Evolutionary conservation across 2,797 vertebrate genomes (phyloP).

Genomic region (Acanthiza pusilla): DNA sequence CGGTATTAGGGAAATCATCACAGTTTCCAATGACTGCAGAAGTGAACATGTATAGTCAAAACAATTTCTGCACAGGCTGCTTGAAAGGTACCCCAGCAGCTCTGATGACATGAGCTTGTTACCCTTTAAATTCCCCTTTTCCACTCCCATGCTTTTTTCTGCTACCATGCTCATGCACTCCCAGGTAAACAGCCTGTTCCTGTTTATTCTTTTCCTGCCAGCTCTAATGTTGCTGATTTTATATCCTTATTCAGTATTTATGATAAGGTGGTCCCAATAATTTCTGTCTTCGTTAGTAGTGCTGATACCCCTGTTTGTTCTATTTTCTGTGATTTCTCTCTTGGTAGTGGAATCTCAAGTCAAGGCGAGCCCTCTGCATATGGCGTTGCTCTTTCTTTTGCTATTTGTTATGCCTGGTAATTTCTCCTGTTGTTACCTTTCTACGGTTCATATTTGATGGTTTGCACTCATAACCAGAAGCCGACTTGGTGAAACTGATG

Average conservation of each 20-base stretch:
- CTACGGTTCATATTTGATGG: neutral
- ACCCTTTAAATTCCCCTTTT: neutral
- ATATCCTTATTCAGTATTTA: neutral
- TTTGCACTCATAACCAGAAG: neutral
- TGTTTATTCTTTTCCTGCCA: neutral
- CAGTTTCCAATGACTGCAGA: neutral
- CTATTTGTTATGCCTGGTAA: neutral
- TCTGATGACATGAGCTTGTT: neutral
- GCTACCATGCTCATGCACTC: rapidly evolving
- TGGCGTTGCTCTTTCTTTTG: neutral
- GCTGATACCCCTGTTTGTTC: neutral
- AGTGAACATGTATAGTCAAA: neutral
- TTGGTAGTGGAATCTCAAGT: neutral
- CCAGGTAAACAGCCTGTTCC: neutral
- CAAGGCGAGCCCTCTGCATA: neutral
- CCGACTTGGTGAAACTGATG: neutral
- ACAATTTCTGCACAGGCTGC: neutral
- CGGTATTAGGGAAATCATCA: neutral
- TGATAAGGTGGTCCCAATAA: neutral
- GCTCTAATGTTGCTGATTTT: neutral
- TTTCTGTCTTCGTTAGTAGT: neutral
- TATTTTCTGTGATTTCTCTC: neutral
- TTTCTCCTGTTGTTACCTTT: neutral
- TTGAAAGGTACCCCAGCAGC: neutral
- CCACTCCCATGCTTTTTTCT: neutral